phyloP scores from a whole-genome alignment of 2,797 vertebrate species.

The Ctenochaetus hawaiiensis region DNA sequence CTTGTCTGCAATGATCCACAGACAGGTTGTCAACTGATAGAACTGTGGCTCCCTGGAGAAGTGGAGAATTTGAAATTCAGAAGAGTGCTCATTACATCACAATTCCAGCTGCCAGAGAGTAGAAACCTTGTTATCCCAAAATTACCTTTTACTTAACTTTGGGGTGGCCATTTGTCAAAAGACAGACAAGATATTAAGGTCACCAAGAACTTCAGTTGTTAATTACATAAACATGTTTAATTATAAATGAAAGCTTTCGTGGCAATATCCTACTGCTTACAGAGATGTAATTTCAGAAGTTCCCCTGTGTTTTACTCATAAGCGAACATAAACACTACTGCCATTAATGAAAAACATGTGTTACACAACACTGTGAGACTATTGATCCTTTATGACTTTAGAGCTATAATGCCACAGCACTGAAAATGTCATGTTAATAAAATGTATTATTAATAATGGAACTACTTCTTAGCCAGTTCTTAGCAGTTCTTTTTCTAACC shows the following conservation, averaged over 20 bases:
- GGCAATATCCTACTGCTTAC: not conserved
- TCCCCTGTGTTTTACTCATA: not conserved
- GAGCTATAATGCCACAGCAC: not conserved
- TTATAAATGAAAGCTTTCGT: not conserved
- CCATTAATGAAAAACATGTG: not conserved
- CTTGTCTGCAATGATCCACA: slow-evolving; percentile 40
- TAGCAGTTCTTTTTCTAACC: no score
- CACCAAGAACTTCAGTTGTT: not conserved
- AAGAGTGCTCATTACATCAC: slow-evolving; percentile 64
- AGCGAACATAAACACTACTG: not conserved
- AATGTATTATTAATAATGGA: not conserved
- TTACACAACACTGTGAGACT: not conserved
- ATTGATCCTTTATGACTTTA: not conserved
- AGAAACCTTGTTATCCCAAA: slow-evolving; percentile 60
- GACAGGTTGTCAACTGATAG: slow-evolving; percentile 50
- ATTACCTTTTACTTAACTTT: slow-evolving; percentile 61
- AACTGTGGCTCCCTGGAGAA: slow-evolving; percentile 42
- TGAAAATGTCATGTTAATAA: not conserved
- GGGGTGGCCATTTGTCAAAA: slow-evolving; percentile 41
- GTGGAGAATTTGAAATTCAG: slow-evolving; percentile 44
- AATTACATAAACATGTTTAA: not conserved
- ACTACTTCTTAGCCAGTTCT: no score
- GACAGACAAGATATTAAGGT: slow-evolving; percentile 40
- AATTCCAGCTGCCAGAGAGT: slow-evolving; percentile 60
- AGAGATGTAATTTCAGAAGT: not conserved